phyloP scores from a whole-genome alignment of 2,888 invertebrate species.

The Nycteola revayana region DNA sequence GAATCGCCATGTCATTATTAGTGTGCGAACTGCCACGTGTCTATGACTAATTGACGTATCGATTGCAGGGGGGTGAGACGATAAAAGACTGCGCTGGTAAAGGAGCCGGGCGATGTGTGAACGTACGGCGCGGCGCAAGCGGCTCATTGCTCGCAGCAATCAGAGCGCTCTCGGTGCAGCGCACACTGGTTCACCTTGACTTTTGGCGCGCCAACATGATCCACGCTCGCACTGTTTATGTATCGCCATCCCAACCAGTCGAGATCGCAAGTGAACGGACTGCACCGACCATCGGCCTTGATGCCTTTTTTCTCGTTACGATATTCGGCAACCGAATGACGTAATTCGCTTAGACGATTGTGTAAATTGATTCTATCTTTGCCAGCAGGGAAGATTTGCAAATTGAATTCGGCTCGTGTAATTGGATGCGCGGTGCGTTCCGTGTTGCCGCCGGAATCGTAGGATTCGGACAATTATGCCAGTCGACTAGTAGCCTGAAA shows the following conservation, averaged over 20 bases:
- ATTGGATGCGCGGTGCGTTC: constrained; percentile 33
- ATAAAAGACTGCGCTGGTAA: background rate
- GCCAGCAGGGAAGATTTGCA: constrained; percentile 50
- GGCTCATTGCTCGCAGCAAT: background rate
- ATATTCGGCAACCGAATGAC: constrained; percentile 65
- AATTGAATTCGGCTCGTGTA: constrained; percentile 52
- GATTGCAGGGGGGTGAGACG: constrained; percentile 23
- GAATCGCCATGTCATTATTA: constrained; percentile 44
- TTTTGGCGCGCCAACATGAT: constrained; percentile 51
- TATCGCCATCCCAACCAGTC: constrained; percentile 47
- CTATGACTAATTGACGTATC: constrained; percentile 54
- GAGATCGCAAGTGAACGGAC: constrained; percentile 77
- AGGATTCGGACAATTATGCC: constrained; percentile 28
- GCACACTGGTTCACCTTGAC: constrained; percentile 68
- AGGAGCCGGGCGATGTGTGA: background rate
- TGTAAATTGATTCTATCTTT: constrained; percentile 59
- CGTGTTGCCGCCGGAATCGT: constrained; percentile 19
- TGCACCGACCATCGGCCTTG: constrained; percentile 64
- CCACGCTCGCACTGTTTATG: constrained; percentile 40
- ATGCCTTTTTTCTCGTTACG: constrained; percentile 59
- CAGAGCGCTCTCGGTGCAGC: constrained; percentile 27
- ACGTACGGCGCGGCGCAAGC: no score
- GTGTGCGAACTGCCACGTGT: constrained; percentile 58
- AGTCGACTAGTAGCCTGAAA: constrained; percentile 10
- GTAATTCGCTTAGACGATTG: constrained; percentile 60